These are phyloP conservation scores for Melieria picta DNA, from an alignment of 2,888 invertebrate species.

Conservation along the genomic window DNA sequence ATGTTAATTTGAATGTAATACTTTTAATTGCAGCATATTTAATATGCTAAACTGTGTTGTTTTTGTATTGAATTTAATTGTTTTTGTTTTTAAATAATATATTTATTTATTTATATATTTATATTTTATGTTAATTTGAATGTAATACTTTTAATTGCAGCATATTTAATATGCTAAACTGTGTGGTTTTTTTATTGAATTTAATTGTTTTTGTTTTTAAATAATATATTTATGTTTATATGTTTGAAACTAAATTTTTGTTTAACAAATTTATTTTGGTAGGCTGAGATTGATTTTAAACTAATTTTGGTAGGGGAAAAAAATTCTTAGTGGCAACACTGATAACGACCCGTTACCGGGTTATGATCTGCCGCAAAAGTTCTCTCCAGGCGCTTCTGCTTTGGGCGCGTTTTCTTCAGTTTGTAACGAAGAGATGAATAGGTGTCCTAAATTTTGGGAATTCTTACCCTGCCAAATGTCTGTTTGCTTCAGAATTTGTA, in stretches of 20 bases:
- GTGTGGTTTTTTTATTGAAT: slow-evolving; percentile 2
- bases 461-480: too few species aligned
- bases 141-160: background rate
- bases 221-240: background rate
- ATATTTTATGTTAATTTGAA: slow-evolving; percentile 3
- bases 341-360: too few species aligned
- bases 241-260: background rate
- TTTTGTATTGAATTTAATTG: slow-evolving; percentile 10
- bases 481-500: too few species aligned
- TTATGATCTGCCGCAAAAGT: too few species aligned
- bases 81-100: slow-evolving; percentile 9
- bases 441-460: too few species aligned
- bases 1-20: slow-evolving; percentile 3
- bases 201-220: slow-evolving; percentile 7
- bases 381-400: too few species aligned
- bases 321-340: too few species aligned
- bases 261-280: background rate
- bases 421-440: too few species aligned
- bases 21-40: too few species aligned
- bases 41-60: background rate
- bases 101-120: too few species aligned
- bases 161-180: too few species aligned
- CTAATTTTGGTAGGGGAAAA: background rate
- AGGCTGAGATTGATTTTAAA: background rate
- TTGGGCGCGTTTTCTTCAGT: too few species aligned